Conservation (phyloP, 2,888 invertebrate species). For the Leptopterna dolabrata region DNA sequence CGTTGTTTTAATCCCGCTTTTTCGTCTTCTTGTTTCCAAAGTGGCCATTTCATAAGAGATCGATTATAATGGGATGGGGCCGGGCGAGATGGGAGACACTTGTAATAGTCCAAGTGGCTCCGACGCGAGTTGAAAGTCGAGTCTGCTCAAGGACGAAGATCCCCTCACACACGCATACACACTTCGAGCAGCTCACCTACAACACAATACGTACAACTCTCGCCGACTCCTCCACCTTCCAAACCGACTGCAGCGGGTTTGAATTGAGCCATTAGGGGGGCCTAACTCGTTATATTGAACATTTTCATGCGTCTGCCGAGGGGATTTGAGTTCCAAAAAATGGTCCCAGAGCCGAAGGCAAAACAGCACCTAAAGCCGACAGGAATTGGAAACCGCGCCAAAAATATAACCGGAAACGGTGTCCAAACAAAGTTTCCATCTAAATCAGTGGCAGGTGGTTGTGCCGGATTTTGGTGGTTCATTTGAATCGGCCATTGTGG, state of each 20-base stretch:
- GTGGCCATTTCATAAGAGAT: conserved; percentile 11
- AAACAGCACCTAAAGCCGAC: too few species aligned
- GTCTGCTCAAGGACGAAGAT: neutral
- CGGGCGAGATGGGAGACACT: neutral
- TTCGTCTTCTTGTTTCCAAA: neutral
- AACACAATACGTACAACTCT: neutral
- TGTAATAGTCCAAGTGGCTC: conserved; percentile 7
- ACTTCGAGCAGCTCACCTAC: neutral
- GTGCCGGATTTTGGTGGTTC: too few species aligned
- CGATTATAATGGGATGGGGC: neutral
- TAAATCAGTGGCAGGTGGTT: too few species aligned
- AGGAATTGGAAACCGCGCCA: too few species aligned
- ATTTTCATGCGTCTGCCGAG: neutral
- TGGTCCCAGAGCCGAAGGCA: too few species aligned
- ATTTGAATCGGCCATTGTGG: too few species aligned
- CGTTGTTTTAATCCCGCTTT: neutral
- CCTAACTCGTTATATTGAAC: neutral
- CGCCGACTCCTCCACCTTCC: neutral
- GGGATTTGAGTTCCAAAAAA: neutral
- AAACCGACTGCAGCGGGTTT: neutral
- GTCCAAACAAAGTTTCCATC: too few species aligned
- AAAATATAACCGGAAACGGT: too few species aligned
- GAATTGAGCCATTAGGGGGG: neutral
- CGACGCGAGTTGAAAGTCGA: neutral
- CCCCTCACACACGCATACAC: neutral